Conservation (phyloP, 2,888 invertebrate species). For the Pseudolycoriella hygida region DNA sequence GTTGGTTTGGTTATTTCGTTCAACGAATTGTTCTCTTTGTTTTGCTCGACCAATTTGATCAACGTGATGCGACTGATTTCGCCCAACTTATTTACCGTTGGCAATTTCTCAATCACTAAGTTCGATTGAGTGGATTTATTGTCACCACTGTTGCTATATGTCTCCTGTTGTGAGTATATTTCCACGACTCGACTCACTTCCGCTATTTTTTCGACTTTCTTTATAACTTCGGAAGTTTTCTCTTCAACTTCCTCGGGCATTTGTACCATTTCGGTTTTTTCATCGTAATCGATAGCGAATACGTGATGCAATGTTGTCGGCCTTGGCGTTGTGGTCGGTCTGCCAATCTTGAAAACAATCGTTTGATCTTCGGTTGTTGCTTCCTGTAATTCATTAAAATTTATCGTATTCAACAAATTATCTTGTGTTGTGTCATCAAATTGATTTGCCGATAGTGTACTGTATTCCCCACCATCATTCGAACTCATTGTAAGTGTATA, state of each 20-base stretch:
- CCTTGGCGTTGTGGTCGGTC: slow-evolving; percentile 14
- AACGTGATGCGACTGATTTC: slow-evolving; percentile 49
- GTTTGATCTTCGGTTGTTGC: slow-evolving; percentile 19
- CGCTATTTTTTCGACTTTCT: slow-evolving; percentile 38
- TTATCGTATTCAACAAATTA: slow-evolving; percentile 19
- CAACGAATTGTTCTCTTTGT: slow-evolving; percentile 3
- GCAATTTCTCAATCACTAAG: slow-evolving; percentile 38
- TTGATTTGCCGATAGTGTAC: slow-evolving; percentile 17
- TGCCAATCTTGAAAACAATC: slow-evolving; percentile 9
- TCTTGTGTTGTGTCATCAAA: slow-evolving; percentile 12
- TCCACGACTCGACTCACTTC: slow-evolving; percentile 52
- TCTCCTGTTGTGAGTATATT: slow-evolving; percentile 45
- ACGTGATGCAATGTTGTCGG: slow-evolving; percentile 31
- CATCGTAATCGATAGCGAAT: slow-evolving; percentile 28
- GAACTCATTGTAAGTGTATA: slow-evolving; percentile 4
- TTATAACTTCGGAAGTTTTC: slow-evolving; percentile 29
- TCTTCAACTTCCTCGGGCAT: slow-evolving; percentile 22
- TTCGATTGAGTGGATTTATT: slow-evolving; percentile 33
- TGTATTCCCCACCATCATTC: slow-evolving; percentile 9
- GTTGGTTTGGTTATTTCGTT: not conserved
- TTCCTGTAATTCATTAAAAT: slow-evolving; percentile 24
- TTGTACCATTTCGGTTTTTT: slow-evolving; percentile 17
- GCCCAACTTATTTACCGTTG: slow-evolving; percentile 45
- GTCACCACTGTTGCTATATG: slow-evolving; percentile 33
- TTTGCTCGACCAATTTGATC: slow-evolving; percentile 42